These are phyloP conservation scores for Cheirogaleus medius DNA, from an alignment of 2,113 vertebrate genomes.

Conservation along the genomic window DNA sequence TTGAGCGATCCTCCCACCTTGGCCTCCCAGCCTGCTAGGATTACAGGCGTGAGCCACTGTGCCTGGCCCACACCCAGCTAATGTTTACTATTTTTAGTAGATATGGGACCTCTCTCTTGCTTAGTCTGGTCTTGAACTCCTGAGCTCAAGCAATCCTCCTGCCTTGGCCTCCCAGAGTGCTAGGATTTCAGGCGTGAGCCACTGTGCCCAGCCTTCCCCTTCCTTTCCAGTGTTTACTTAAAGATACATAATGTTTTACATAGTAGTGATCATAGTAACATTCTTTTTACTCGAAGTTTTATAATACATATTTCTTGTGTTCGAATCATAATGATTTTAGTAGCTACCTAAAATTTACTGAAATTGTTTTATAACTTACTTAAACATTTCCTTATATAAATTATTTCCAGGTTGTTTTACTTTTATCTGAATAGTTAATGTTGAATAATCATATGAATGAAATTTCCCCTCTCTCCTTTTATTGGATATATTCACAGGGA, in stretches of 20 bases:
- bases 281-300: background rate
- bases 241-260: background rate
- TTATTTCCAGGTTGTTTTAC: background rate
- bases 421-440: background rate
- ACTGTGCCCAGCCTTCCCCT: background rate
- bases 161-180: no score
- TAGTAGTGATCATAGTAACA: background rate
- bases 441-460: background rate
- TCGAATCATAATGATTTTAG: background rate
- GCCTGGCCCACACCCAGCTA: no score
- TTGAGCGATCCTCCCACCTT: no score
- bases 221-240: background rate
- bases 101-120: no score
- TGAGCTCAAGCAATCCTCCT: no score
- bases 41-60: no score
- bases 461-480: background rate
- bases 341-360: background rate
- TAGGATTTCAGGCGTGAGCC: no score
- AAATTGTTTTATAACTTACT: background rate
- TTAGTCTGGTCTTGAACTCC: no score
- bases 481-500: background rate
- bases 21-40: no score
- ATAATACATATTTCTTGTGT: background rate
- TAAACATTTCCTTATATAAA: background rate
- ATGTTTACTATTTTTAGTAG: no score